Evolutionary conservation across 1,140 invertebrate genomes (phyloP).

Genomic region (Drosophila seguyi): DNA sequence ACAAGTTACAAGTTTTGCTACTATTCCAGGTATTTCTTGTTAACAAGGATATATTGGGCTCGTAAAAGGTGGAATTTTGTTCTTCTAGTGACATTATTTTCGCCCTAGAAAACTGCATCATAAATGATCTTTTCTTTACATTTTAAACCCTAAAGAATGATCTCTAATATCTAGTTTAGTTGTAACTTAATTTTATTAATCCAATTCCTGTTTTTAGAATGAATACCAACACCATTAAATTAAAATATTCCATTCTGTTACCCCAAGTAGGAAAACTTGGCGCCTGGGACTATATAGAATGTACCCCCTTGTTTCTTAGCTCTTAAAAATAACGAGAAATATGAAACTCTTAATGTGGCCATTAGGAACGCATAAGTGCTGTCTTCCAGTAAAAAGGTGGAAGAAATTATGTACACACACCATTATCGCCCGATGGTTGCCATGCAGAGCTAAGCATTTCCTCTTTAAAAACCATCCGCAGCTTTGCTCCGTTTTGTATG

Average conservation of each 20-base stretch:
- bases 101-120: too few species aligned
- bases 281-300: constrained; percentile 12
- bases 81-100: too few species aligned
- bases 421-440: constrained; percentile 67
- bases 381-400: constrained; percentile 42
- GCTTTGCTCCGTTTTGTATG: constrained; percentile 79
- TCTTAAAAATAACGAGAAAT: constrained; percentile 16
- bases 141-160: too few species aligned
- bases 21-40: not conserved
- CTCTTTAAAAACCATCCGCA: constrained; percentile 43
- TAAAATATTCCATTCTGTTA: not conserved
- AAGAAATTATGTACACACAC: constrained; percentile 67
- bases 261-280: not conserved
- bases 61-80: not conserved
- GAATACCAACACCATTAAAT: not conserved
- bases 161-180: not conserved
- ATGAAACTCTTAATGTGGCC: constrained; percentile 35
- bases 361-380: constrained; percentile 35
- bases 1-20: not conserved
- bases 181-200: not conserved
- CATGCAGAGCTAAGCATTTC: constrained; percentile 45
- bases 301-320: not conserved
- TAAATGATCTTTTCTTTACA: too few species aligned
- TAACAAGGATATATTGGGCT: not conserved
- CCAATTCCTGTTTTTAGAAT: not conserved